These are phyloP conservation scores for Strigamia transsilvanica DNA, from an alignment of 2,888 invertebrate genomes.

Conservation along the genomic window DNA sequence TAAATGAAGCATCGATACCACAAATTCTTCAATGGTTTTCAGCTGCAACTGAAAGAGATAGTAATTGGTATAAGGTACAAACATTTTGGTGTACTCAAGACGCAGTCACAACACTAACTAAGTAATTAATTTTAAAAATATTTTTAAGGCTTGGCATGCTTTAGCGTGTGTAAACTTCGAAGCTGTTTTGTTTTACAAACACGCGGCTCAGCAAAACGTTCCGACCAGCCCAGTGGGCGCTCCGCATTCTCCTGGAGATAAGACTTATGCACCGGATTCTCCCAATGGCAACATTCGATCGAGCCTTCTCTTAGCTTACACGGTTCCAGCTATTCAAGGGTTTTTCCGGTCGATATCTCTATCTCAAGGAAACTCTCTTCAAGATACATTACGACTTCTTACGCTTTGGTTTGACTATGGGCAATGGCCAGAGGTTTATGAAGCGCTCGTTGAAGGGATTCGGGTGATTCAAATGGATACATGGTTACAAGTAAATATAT, in stretches of 20 bases:
- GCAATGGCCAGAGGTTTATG: conserved; percentile 90
- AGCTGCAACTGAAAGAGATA: conserved; percentile 83
- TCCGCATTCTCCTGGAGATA: conserved; percentile 45
- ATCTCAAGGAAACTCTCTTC: conserved; percentile 86
- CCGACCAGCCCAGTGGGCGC: conserved; percentile 24
- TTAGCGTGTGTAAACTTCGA: conserved; percentile 99
- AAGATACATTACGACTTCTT: conserved; percentile 93
- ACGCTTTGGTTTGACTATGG: conserved; percentile 99
- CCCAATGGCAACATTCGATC: neutral
- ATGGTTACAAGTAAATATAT: conserved; percentile 81
- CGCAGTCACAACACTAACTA: neutral
- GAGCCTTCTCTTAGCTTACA: conserved; percentile 70
- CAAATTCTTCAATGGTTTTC: conserved; percentile 78
- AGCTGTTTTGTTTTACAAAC: conserved; percentile 78
- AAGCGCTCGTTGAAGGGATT: conserved; percentile 90
- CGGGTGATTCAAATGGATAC: conserved; percentile 95
- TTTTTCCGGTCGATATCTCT: conserved; percentile 95
- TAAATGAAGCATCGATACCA: conserved; percentile 79
- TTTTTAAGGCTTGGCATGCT: conserved; percentile 86
- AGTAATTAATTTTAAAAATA: neutral
- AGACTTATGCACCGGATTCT: conserved; percentile 53
- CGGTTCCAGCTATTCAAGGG: conserved; percentile 92
- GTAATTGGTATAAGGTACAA: conserved; percentile 75
- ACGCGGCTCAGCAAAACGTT: conserved; percentile 58
- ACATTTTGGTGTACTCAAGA: conserved; percentile 4